Evolutionary conservation across 2,888 invertebrate species (phyloP).

Genomic region (Oasisia sp.): DNA sequence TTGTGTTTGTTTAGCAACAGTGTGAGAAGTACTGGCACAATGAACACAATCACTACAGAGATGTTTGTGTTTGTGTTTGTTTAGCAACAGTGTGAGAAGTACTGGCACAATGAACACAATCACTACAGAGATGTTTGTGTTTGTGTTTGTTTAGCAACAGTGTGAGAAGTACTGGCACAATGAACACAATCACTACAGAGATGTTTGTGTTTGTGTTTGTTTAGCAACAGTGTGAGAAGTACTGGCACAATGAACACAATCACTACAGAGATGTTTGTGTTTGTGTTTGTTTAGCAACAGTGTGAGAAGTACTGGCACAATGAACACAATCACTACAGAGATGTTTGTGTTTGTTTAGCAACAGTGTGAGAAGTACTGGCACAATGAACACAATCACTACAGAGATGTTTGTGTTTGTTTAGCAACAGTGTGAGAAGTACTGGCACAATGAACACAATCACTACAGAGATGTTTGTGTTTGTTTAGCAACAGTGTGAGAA

Average conservation of each 20-base stretch:
- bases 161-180: constrained; percentile 6
- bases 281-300: neutral
- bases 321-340: neutral
- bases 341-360: neutral
- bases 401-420: neutral
- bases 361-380: no score
- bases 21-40: constrained; percentile 99
- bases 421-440: no score
- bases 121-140: neutral
- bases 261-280: neutral
- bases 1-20: constrained; percentile 91
- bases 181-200: neutral
- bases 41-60: constrained; percentile 83
- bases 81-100: neutral
- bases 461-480: constrained; percentile 40
- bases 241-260: neutral
- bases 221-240: neutral
- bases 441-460: neutral
- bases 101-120: neutral
- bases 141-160: neutral
- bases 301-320: neutral
- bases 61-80: constrained; percentile 82
- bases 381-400: no score
- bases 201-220: neutral
- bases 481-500: constrained; percentile 97